phyloP scores from a whole-genome alignment of 2,113 vertebrate species.

The Saguinus imperator region DNA sequence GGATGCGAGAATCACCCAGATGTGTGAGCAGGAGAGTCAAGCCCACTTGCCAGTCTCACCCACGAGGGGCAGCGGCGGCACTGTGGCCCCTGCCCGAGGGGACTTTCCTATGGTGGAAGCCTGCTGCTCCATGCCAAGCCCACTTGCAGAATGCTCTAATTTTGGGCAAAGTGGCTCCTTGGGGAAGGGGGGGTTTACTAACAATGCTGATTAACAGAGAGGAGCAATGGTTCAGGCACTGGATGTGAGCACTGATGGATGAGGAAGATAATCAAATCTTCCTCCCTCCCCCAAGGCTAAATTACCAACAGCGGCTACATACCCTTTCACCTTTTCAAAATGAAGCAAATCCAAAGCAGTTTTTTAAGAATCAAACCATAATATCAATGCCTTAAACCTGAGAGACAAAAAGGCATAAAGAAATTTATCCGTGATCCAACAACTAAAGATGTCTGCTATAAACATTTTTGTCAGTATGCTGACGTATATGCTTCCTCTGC shows the following conservation, averaged over 20 bases:
- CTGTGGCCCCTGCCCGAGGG: background rate
- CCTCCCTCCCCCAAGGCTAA: background rate
- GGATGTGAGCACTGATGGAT: background rate
- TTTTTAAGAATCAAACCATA: constrained; percentile 5
- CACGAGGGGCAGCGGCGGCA: background rate
- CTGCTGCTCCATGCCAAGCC: background rate
- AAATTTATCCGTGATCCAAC: background rate
- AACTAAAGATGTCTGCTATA: background rate
- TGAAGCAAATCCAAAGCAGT: background rate
- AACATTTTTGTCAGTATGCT: background rate
- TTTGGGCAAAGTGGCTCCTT: background rate
- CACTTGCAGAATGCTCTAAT: background rate
- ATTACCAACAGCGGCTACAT: background rate
- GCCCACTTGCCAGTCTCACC: background rate
- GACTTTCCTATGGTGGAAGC: background rate
- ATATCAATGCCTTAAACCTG: background rate
- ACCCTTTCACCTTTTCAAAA: background rate
- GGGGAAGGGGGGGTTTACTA: background rate
- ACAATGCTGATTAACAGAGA: background rate
- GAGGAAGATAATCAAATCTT: too few species aligned
- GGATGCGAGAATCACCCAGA: background rate
- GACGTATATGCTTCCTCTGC: background rate
- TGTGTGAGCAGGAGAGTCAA: background rate
- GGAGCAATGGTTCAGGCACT: background rate
- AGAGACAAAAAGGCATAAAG: background rate